These are phyloP conservation scores for Platyscelio sp. DNA, from an alignment of 2,888 invertebrate genomes.

Conservation along the genomic window DNA sequence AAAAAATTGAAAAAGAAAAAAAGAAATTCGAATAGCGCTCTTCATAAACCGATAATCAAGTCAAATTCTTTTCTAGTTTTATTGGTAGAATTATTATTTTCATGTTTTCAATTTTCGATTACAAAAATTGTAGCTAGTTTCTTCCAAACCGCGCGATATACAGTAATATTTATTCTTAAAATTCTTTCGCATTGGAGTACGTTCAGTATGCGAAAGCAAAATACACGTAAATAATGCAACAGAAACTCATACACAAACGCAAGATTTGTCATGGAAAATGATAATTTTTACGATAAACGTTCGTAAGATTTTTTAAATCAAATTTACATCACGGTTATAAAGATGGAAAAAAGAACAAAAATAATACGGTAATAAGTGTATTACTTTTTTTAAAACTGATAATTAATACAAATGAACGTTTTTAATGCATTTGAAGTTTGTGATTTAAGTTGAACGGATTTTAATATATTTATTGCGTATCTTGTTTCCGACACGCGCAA, in stretches of 20 bases:
- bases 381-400: slow-evolving; percentile 66
- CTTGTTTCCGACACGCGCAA: slow-evolving; percentile 65
- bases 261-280: slow-evolving; percentile 49
- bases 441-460: slow-evolving; percentile 61
- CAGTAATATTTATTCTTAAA: slow-evolving; percentile 34
- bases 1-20: slow-evolving; percentile 9
- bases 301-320: slow-evolving; percentile 62
- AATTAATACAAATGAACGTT: slow-evolving; percentile 66
- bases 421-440: slow-evolving; percentile 68
- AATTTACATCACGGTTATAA: slow-evolving; percentile 56
- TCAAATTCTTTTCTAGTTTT: slow-evolving; percentile 30
- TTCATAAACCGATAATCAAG: slow-evolving; percentile 22
- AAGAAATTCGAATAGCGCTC: slow-evolving; percentile 15
- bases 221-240: not conserved
- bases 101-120: slow-evolving; percentile 4
- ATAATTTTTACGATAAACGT: slow-evolving; percentile 63
- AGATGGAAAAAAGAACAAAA: slow-evolving; percentile 20
- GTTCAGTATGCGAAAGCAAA: not conserved
- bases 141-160: slow-evolving; percentile 32
- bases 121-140: slow-evolving; percentile 39
- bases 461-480: slow-evolving; percentile 68
- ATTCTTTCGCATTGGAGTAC: slow-evolving; percentile 2
- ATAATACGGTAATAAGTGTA: slow-evolving; percentile 51
- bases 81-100: slow-evolving; percentile 34
- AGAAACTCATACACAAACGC: slow-evolving; percentile 27